phyloP scores from a whole-genome alignment of 2,797 vertebrate species.

The Thripadectes ignobilis region DNA sequence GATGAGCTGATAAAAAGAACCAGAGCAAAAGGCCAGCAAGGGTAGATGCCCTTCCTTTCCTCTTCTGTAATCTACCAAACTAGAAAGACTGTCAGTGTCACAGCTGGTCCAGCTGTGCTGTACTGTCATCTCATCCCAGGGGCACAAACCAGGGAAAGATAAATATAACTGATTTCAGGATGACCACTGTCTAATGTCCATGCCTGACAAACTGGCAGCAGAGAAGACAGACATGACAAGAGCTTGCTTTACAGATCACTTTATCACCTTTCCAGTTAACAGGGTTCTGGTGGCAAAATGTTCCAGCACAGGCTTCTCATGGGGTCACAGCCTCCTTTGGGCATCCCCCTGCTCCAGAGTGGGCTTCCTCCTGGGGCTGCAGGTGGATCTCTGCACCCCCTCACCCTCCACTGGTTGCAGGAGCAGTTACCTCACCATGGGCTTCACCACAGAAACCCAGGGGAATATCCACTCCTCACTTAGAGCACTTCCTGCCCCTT shows the following conservation, averaged over 20 bases:
- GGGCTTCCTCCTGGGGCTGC: neutral
- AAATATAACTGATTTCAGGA: neutral
- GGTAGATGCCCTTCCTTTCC: neutral
- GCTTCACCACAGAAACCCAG: neutral
- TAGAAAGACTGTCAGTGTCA: neutral
- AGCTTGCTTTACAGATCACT: neutral
- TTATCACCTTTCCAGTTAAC: neutral
- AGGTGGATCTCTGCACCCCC: neutral
- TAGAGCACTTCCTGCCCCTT: neutral
- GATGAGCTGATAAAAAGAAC: neutral
- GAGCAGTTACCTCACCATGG: neutral
- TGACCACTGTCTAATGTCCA: neutral
- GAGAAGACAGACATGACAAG: neutral
- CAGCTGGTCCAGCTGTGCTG: neutral
- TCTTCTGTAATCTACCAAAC: neutral
- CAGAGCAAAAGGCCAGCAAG: neutral
- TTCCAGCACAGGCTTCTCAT: neutral
- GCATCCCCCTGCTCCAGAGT: neutral
- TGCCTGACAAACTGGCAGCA: neutral
- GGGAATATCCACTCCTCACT: neutral
- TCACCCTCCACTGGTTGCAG: neutral
- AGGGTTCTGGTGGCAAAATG: neutral
- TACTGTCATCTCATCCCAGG: neutral
- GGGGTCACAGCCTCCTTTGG: neutral
- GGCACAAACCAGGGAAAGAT: neutral